Evolutionary conservation across 2,888 invertebrate genomes (phyloP), one percentile per base, ranked within the genome.

Genomic region (Ectropis crepuscularia): DNA sequence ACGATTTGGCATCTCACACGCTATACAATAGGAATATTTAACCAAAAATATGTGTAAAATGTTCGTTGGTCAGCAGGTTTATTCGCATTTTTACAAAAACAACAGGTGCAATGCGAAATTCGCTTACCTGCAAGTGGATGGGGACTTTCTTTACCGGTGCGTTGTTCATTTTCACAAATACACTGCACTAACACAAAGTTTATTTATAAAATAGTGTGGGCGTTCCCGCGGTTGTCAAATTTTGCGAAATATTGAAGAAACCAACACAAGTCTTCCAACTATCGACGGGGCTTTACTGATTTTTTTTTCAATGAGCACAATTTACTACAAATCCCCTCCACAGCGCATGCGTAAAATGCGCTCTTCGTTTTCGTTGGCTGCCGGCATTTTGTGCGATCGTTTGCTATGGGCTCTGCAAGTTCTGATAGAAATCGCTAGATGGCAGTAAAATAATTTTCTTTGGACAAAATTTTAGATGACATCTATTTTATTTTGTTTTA

Each of bases 91-190:
- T 76, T 62, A 67, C 42, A 82, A 86, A 85, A 86, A 85, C 86
- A 89, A 89, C 88, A 89, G 86, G 85, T 89, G 82, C 63, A 36
- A 68, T 55, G 9, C 54, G 58, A 48, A 43, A 28, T 7, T 70
- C 66, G 48, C 93, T 95, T 90, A 98, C 96, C 96, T 98, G 97
- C 82, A 97, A 94, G 92, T 98, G 98, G 85, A 98, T 98, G 65
- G 98, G 98, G 67, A 98, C 98, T 93, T 98, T 98, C 92, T 98
- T 98, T 74, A 98, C 97, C 72, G 97, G 97, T 73, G 97, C 97
- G 85, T 78, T 88, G 68, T 82, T 77, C 95, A 96, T 96, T 86
- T 89, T 92, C 74, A 80, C 80, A 68, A 82, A 80, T 79, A 75
- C 85, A 89, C 87, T 50, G 76, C 88, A 91, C 89, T 76, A 80